Conservation (phyloP, 2,113 vertebrate species). For the Cebidichthys violaceus region DNA sequence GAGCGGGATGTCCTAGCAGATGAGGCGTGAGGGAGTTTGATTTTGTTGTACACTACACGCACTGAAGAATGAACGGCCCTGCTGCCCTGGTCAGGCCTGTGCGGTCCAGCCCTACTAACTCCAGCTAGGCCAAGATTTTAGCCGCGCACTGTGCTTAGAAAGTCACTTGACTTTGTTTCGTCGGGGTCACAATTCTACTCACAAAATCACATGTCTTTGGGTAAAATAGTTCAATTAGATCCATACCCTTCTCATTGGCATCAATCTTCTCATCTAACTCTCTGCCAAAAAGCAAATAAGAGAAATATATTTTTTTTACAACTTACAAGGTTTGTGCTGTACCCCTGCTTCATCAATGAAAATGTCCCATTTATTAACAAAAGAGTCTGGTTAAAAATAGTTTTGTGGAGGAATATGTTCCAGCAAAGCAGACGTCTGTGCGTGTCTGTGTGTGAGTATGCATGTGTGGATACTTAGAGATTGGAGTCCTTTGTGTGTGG, state of each 20-base stretch:
- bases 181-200: background rate
- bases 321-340: background rate
- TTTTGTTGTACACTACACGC: conserved; percentile 35
- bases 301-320: background rate
- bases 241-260: background rate
- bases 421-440: conserved; percentile 38
- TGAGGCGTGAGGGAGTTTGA: conserved; percentile 47
- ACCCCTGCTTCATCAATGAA: background rate
- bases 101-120: background rate
- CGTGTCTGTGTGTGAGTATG: conserved; percentile 15
- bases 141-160: background rate
- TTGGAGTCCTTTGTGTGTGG: conserved; percentile 34
- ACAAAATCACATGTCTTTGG: background rate
- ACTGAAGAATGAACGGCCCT: conserved; percentile 43
- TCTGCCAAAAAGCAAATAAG: background rate
- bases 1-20: conserved; percentile 54
- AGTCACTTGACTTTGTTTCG: background rate
- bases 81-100: conserved; percentile 5
- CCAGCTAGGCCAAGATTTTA: background rate
- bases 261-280: background rate
- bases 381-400: conserved; percentile 17
- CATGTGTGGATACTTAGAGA: conserved; percentile 47
- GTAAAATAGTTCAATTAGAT: background rate
- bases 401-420: background rate
- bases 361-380: background rate